phyloP scores from a whole-genome alignment of 2,113 vertebrate genomes.

The Mus pahari region DNA sequence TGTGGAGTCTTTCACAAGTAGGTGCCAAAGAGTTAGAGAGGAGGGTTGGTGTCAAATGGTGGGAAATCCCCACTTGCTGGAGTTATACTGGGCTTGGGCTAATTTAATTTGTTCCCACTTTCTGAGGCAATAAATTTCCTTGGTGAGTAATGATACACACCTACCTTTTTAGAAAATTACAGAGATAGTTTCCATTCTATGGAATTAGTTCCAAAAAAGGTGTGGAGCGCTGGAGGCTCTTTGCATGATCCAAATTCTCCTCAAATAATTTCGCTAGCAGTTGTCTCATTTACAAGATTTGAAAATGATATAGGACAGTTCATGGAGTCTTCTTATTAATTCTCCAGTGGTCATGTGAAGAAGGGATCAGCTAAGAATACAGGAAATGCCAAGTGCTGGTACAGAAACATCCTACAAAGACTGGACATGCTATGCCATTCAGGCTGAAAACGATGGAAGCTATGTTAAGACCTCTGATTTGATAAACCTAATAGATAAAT shows the following conservation, averaged over 20 bases:
- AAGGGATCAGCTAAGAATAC: neutral
- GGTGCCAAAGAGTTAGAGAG: neutral
- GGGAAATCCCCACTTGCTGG: conserved; percentile 65
- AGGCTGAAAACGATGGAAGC: neutral
- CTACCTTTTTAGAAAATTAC: conserved; percentile 81
- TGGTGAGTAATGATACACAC: conserved; percentile 74
- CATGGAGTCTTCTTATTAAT: conserved; percentile 23
- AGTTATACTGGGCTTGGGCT: conserved; percentile 12
- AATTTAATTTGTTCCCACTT: conserved; percentile 67
- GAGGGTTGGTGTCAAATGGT: neutral
- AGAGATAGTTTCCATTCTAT: conserved; percentile 65
- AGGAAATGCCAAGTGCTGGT: neutral
- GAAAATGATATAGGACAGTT: neutral
- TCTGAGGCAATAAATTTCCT: conserved; percentile 72
- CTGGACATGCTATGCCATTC: neutral
- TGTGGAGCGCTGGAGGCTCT: conserved; percentile 65
- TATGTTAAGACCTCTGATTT: conserved; percentile 12
- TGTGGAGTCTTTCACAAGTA: neutral
- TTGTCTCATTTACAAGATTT: conserved; percentile 49
- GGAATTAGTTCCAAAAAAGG: conserved; percentile 56
- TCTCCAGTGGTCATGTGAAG: neutral
- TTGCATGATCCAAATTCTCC: conserved; percentile 61
- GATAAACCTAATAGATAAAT: conserved; percentile 12
- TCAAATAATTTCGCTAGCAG: conserved; percentile 58
- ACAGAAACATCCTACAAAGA: neutral